phyloP scores from a whole-genome alignment of 1,140 invertebrate species.

The Pseudomyrmex pallidus region DNA sequence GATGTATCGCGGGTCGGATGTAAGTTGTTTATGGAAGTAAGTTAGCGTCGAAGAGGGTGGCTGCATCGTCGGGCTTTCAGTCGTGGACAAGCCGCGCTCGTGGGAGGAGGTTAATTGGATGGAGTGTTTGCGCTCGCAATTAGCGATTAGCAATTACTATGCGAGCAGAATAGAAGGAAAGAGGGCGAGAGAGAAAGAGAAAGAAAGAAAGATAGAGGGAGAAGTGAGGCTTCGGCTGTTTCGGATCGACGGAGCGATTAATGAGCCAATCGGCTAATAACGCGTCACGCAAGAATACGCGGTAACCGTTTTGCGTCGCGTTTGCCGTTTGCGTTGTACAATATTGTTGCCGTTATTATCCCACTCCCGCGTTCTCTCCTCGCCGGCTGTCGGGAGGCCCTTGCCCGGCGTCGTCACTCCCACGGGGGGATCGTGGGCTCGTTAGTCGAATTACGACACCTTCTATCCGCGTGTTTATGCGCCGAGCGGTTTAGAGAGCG shows the following conservation, averaged over 20 bases:
- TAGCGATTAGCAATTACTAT: conserved; percentile 84
- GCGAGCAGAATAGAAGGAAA: conserved; percentile 60
- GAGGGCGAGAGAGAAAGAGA: conserved; percentile 28
- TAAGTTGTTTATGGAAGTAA: conserved; percentile 48
- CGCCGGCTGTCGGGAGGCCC: background rate
- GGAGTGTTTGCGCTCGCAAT: conserved; percentile 82
- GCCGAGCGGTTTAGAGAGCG: conserved; percentile 39
- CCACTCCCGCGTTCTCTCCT: conserved; percentile 10
- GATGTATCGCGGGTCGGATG: conserved; percentile 18
- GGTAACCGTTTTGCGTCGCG: conserved; percentile 75
- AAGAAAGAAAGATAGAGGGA: background rate
- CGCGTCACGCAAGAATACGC: conserved; percentile 83
- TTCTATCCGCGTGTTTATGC: conserved; percentile 20
- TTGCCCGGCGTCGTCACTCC: conserved; percentile 57
- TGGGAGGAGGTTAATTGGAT: conserved; percentile 80
- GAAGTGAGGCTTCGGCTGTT: conserved; percentile 72
- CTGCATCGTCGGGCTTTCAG: conserved; percentile 27
- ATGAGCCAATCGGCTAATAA: conserved; percentile 85
- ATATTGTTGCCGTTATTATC: conserved; percentile 73
- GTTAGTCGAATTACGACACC: conserved; percentile 62
- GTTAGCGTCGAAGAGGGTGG: conserved; percentile 46
- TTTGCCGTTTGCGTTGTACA: conserved; percentile 45
- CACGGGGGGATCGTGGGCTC: conserved; percentile 65
- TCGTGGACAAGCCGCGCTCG: background rate
- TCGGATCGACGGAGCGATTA: conserved; percentile 83